These are phyloP conservation scores for Ornithoptera priamus DNA, from an alignment of 2,888 invertebrate species.

Conservation along the genomic window DNA sequence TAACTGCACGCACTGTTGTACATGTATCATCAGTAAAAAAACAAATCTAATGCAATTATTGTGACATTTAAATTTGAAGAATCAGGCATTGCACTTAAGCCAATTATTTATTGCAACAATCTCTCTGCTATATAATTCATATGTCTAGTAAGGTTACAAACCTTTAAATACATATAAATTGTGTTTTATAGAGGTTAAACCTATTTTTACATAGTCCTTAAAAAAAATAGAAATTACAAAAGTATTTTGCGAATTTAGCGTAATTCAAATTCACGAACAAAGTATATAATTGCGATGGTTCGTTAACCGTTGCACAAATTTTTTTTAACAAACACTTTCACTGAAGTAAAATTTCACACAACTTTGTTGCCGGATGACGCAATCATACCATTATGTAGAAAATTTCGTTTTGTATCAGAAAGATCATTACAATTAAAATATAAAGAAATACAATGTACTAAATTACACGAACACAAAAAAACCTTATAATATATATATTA, in stretches of 20 bases:
- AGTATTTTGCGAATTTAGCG: neutral
- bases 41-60: slow-evolving; percentile 33
- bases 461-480: neutral
- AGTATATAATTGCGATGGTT: slow-evolving; percentile 30
- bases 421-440: neutral
- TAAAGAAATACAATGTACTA: neutral
- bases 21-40: slow-evolving; percentile 38
- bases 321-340: slow-evolving; percentile 62
- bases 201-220: too few relatives aligned
- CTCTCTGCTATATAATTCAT: too few relatives aligned
- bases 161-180: too few relatives aligned
- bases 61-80: slow-evolving; percentile 6
- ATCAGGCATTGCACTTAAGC: neutral
- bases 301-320: slow-evolving; percentile 50
- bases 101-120: neutral
- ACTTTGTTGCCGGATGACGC: slow-evolving; percentile 51
- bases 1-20: slow-evolving; percentile 58
- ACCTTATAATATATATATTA: neutral
- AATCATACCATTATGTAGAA: slow-evolving; percentile 47
- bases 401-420: slow-evolving; percentile 40
- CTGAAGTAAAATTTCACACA: slow-evolving; percentile 55
- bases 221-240: neutral
- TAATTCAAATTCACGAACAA: slow-evolving; percentile 14
- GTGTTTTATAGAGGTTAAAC: too few relatives aligned
- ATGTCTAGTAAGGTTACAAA: too few relatives aligned